Conservation (phyloP, 2,888 invertebrate species). For the Thalpophila matura region DNA sequence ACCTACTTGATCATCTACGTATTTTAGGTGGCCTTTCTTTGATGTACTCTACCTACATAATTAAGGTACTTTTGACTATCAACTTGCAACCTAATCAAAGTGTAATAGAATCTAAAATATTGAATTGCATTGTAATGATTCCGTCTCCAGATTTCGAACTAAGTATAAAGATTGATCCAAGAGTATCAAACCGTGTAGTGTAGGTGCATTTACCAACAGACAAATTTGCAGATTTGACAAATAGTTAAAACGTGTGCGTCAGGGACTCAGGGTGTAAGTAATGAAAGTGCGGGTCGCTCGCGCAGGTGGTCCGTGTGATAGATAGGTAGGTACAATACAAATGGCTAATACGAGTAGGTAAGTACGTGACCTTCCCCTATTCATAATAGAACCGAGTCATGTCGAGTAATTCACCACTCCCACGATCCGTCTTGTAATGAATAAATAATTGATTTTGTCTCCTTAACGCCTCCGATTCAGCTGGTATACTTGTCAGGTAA, state of each 20-base stretch:
- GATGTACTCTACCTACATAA: too few species aligned
- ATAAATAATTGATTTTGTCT: slow-evolving; percentile 47
- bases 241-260: slow-evolving; percentile 25
- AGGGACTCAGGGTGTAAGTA: not conserved
- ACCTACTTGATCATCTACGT: too few species aligned
- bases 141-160: not conserved
- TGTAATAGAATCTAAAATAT: slow-evolving; percentile 24
- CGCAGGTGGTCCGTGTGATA: slow-evolving; percentile 55
- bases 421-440: slow-evolving; percentile 30
- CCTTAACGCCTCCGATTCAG: slow-evolving; percentile 20
- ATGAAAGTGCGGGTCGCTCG: slow-evolving; percentile 24
- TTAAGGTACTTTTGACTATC: not conserved
- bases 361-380: slow-evolving; percentile 49
- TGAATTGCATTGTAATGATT: slow-evolving; percentile 18
- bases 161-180: too few species aligned
- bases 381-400: slow-evolving; percentile 38
- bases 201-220: not conserved
- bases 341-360: slow-evolving; percentile 45
- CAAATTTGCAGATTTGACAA: slow-evolving; percentile 33
- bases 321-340: slow-evolving; percentile 33
- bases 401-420: slow-evolving; percentile 37
- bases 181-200: too few species aligned
- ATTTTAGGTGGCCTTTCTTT: not conserved
- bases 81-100: not conserved
- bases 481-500: slow-evolving; percentile 11